These are phyloP conservation scores for Ctena decussata DNA, from an alignment of 2,888 invertebrate genomes.

Conservation along the genomic window DNA sequence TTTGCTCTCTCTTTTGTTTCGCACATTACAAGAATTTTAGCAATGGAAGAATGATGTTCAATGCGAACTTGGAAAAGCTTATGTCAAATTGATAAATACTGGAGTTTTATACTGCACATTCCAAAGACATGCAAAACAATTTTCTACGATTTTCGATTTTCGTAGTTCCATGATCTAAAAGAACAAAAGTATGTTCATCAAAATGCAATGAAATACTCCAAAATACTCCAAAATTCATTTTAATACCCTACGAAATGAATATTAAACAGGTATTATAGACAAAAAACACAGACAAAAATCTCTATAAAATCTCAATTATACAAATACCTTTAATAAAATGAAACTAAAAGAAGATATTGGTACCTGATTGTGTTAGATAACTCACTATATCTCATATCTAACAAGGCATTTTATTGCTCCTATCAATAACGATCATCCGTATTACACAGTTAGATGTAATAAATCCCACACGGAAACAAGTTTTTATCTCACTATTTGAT, in stretches of 20 bases:
- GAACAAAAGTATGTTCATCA: too few relatives aligned
- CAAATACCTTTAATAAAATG: conserved; percentile 1
- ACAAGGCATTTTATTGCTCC: conserved; percentile 5
- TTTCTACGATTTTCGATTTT: too few relatives aligned
- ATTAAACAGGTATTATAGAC: not conserved
- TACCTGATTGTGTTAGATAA: conserved; percentile 2
- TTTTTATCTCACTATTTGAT: not conserved
- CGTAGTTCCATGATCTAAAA: too few relatives aligned
- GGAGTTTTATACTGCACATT: too few relatives aligned
- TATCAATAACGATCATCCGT: not conserved
- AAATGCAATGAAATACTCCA: too few relatives aligned
- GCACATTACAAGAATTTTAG: too few relatives aligned
- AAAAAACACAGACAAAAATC: not conserved
- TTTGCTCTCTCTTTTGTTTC: too few relatives aligned
- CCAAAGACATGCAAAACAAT: too few relatives aligned
- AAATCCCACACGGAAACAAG: not conserved
- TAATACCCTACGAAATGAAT: not conserved
- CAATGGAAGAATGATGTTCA: too few relatives aligned
- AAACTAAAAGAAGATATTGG: not conserved
- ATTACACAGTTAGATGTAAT: not conserved
- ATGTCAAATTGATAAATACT: too few relatives aligned
- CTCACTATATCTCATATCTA: not conserved
- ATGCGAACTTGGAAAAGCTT: too few relatives aligned
- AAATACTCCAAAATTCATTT: not conserved
- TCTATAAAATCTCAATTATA: not conserved